phyloP scores from a whole-genome alignment of 2,797 vertebrate species.

The Babyrousa celebensis region DNA sequence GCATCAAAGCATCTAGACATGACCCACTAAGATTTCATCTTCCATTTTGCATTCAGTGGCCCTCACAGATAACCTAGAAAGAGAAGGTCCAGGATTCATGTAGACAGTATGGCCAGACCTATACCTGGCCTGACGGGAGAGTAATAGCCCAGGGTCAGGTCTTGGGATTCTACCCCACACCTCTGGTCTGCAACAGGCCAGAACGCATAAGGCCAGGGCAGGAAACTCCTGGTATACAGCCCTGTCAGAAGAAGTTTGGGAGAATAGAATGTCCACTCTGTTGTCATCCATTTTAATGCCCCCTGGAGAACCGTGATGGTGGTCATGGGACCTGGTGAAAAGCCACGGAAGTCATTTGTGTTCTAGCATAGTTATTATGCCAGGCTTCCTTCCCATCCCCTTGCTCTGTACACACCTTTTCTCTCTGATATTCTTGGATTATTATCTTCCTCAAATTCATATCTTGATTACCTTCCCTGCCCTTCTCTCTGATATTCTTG shows the following conservation, averaged over 20 bases:
- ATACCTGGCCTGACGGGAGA: neutral
- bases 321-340: neutral
- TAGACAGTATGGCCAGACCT: neutral
- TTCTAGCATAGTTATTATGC: neutral
- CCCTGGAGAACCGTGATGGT: neutral
- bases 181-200: neutral
- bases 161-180: conserved; percentile 19
- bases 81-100: neutral
- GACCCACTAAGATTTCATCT: neutral
- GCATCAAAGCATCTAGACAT: neutral
- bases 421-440: neutral
- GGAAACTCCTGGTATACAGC: neutral
- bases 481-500: neutral
- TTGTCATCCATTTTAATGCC: neutral
- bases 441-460: neutral
- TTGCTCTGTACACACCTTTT: neutral
- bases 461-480: neutral
- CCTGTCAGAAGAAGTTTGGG: neutral
- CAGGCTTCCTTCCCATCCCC: neutral
- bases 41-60: neutral
- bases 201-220: neutral
- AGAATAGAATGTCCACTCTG: neutral
- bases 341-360: neutral
- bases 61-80: neutral
- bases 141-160: neutral